These are phyloP conservation scores for Rhizoglyphus robini DNA, from an alignment of 1,140 invertebrate genomes.

Conservation along the genomic window DNA sequence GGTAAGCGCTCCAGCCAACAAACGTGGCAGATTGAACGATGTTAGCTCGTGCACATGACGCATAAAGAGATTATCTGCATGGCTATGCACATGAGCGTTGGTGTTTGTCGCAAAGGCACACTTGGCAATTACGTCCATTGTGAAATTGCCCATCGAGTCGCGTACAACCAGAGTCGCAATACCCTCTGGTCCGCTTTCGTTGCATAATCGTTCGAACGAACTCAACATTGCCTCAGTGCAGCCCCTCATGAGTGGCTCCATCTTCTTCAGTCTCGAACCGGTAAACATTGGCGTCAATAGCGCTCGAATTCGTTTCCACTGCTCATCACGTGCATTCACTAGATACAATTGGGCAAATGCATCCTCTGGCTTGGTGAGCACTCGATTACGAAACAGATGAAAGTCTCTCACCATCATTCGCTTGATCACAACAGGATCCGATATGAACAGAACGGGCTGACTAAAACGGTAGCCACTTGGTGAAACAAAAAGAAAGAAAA, in stretches of 20 bases:
- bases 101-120: constrained; percentile 41
- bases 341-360: background rate
- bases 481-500: no score
- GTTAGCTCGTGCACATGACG: constrained; percentile 27
- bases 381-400: constrained; percentile 17
- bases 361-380: background rate
- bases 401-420: constrained; percentile 20
- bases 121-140: constrained; percentile 45
- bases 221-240: constrained; percentile 1
- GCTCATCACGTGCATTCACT: constrained; percentile 28
- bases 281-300: constrained; percentile 44
- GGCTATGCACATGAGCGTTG: constrained; percentile 41
- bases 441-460: constrained; percentile 15
- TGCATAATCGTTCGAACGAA: background rate
- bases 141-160: constrained; percentile 11
- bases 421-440: constrained; percentile 21
- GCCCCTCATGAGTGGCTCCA: constrained; percentile 31
- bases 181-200: background rate
- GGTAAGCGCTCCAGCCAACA: no score
- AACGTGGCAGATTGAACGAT: background rate
- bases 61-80: constrained; percentile 32
- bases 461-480: background rate
- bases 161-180: background rate
- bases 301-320: constrained; percentile 41
- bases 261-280: constrained; percentile 42